Base-by-base conservation (phyloP, 1,140 invertebrate genomes). In the Nasonia giraulti region DNA sequence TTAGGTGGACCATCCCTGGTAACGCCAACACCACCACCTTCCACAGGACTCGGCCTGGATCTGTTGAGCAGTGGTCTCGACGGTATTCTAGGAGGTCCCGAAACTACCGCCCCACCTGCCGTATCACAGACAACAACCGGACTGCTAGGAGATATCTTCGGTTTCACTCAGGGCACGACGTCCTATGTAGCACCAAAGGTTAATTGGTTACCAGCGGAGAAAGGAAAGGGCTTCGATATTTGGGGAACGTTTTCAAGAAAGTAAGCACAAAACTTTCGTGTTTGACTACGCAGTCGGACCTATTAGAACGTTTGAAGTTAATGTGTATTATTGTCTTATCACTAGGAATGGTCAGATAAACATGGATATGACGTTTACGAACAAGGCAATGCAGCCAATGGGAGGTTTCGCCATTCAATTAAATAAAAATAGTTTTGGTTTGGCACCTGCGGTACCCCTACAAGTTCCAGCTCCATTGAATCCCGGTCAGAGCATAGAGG, bases 331-430 rank as follows among this genome's bases (percentile, higher is more conserved):
- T 44, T n/a, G n/a, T 66, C 68, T 75, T 82, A 82, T 66, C n/a
- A 37, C 71, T 81, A 96, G 97, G 88, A 96, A 95, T 90, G 97
- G 97, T 7, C 96, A 97, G 92, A 96, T 99, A 62, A 95, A 95
- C 82, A 99, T 99, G 98, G 99, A 99, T 89, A 96, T 99, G 95
- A 98, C 97, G 1, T 96, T 99, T 88, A 97, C 96, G 66, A 99
- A 99, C 93, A 98, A 98, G 93, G 98, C 99, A 2, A 99, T 99
- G 98, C 98, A 99, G 90, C 96, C 98, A 20, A 99, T 99, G 97
- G 95, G 94, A 87, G 96, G 96, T 11, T 99, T 99, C 94, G 99
- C 99, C 44, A 97, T 99, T 91, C 99, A 99, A 91, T 96, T 99
- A 86, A 99, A 99, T 92, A 99, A 99, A 93, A 99, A 99, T 93